Evolutionary conservation across 2,113 vertebrate species (phyloP).

Genomic region (Genyomyrus donnyi): DNA sequence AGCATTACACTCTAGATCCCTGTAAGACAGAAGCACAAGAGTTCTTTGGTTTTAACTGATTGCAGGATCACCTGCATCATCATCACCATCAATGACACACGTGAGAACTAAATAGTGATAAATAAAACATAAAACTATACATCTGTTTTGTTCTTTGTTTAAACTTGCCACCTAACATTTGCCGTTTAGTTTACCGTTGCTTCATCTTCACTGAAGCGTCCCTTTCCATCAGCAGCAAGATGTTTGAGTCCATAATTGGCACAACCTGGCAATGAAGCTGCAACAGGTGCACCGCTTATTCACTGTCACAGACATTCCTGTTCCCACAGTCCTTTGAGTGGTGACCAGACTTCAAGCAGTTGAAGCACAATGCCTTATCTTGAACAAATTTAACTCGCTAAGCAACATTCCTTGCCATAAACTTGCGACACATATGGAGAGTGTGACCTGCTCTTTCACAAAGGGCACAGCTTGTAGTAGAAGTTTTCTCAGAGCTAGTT

Average conservation of each 20-base stretch:
- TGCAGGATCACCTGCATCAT: neutral
- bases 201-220: too few relatives aligned
- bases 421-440: constrained; percentile 10
- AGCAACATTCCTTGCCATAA: neutral
- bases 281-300: too few relatives aligned
- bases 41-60: neutral
- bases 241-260: too few relatives aligned
- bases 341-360: constrained; percentile 18
- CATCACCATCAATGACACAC: neutral
- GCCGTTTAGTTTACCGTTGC: neutral
- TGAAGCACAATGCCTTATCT: neutral
- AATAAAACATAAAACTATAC: neutral
- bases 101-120: neutral
- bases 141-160: neutral
- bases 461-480: constrained; percentile 6
- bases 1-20: neutral
- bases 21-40: too few relatives aligned
- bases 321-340: constrained; percentile 2
- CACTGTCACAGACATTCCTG: neutral
- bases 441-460: constrained; percentile 20
- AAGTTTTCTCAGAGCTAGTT: constrained; percentile 9
- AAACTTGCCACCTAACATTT: neutral
- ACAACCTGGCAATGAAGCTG: too few relatives aligned
- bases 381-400: constrained; percentile 28
- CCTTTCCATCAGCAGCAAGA: too few relatives aligned